Percentiles rank a stretch among this genome's conserved stretches.
These are phyloP conservation scores for Prunella strophiata DNA, from an alignment of 2,797 vertebrate genomes.

Conservation along the genomic window DNA sequence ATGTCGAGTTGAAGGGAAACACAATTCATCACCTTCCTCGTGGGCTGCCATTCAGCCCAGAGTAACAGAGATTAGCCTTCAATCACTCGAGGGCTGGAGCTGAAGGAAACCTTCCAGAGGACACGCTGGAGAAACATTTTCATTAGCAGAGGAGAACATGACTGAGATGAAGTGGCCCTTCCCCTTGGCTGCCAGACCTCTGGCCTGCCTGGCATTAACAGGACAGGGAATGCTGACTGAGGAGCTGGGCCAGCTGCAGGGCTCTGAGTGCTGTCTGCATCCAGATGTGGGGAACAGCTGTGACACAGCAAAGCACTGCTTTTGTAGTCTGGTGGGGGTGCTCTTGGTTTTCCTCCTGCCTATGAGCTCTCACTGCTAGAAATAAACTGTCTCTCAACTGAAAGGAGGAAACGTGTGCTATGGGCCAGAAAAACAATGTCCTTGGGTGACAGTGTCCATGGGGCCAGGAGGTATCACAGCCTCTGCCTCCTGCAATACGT, in stretches of 20 bases:
- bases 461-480: background rate
- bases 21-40: conserved; percentile 38
- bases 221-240: background rate
- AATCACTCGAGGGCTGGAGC: background rate
- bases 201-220: background rate
- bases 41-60: conserved; percentile 25
- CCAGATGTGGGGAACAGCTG: conserved; percentile 62
- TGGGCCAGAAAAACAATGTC: background rate
- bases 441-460: background rate
- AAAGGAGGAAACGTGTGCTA: background rate
- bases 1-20: background rate
- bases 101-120: conserved; percentile 32
- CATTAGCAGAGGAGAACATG: conserved; percentile 42
- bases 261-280: background rate
- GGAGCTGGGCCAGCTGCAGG: conserved; percentile 4
- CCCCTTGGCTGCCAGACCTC: background rate
- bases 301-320: background rate
- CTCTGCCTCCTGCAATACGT: fast-evolving
- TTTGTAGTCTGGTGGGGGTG: background rate
- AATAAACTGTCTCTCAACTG: background rate
- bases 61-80: conserved; percentile 60
- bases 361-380: background rate
- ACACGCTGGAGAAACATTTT: conserved; percentile 54
- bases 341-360: background rate
- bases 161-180: conserved; percentile 43